These are phyloP conservation scores for Flexamia atlantica DNA, from an alignment of 2,888 invertebrate genomes.

Conservation along the genomic window DNA sequence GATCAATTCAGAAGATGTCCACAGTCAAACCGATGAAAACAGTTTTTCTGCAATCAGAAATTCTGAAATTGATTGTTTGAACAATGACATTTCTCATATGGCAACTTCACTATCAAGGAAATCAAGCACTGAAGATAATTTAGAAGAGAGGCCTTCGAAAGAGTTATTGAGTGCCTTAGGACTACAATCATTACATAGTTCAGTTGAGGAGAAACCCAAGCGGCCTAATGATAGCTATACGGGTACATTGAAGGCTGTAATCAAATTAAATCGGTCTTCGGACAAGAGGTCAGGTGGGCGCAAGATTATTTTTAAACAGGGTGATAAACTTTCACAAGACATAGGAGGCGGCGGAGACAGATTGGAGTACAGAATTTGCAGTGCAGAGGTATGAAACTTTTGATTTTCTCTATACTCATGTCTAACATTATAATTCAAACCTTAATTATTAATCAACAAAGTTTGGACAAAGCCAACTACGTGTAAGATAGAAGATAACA, in stretches of 20 bases:
- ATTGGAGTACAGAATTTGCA: constrained; percentile 68
- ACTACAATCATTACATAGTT: constrained; percentile 84
- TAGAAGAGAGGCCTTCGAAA: constrained; percentile 83
- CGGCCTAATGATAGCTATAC: constrained; percentile 77
- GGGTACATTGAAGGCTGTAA: constrained; percentile 90
- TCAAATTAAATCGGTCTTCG: constrained; percentile 81
- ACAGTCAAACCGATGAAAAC: constrained; percentile 18
- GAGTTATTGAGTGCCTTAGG: constrained; percentile 87
- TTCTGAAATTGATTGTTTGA: constrained; percentile 14
- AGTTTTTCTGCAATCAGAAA: constrained; percentile 10
- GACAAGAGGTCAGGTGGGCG: constrained; percentile 79
- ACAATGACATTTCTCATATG: constrained; percentile 1
- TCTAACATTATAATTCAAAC: too few species aligned
- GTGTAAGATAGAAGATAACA: too few species aligned
- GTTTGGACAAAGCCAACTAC: too few species aligned
- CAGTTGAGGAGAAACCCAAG: constrained; percentile 72
- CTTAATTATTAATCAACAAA: too few species aligned
- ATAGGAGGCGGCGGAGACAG: constrained; percentile 67
- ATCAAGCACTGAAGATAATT: constrained; percentile 74
- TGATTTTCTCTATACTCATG: too few species aligned
- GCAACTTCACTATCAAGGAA: constrained; percentile 36
- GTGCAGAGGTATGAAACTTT: constrained; percentile 65
- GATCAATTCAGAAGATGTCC: neutral
- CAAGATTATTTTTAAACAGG: constrained; percentile 74
- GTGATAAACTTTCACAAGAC: constrained; percentile 70